Percentiles rank a stretch among this genome's conserved stretches.
Evolutionary conservation across 2,888 invertebrate genomes (phyloP).

Genomic region (Sicus ferrugineus): DNA sequence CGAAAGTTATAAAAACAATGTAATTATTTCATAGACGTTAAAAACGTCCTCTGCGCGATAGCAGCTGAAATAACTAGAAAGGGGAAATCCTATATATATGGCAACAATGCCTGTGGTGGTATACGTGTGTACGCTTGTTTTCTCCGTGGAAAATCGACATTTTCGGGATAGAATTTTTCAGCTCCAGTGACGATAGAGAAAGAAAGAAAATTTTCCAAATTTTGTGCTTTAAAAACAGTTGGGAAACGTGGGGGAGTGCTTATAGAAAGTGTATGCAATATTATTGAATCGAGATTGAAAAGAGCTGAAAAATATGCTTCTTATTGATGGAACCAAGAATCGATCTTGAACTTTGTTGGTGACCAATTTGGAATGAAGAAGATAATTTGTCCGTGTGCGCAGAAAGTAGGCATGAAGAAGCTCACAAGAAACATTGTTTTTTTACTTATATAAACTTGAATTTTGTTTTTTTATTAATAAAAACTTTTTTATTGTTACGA

Average conservation of each 20-base stretch:
- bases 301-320: background rate
- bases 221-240: conserved; percentile 21
- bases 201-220: conserved; percentile 33
- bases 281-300: background rate
- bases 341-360: background rate
- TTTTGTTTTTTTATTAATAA: no score
- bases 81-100: no score
- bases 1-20: no score
- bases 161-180: conserved; percentile 39
- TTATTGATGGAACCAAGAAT: background rate
- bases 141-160: conserved; percentile 41
- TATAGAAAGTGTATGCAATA: conserved; percentile 17
- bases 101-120: conserved; percentile 1
- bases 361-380: conserved; percentile 9
- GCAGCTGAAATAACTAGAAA: no score
- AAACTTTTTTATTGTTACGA: conserved; percentile 12
- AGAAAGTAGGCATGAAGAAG: background rate
- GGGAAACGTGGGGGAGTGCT: conserved; percentile 35
- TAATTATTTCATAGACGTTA: no score
- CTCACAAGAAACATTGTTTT: background rate
- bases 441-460: background rate
- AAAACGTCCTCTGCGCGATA: no score
- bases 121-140: conserved; percentile 35
- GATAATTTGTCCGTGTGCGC: conserved; percentile 32
- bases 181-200: conserved; percentile 41